phyloP scores from a whole-genome alignment of 2,888 invertebrate species.

The Anarsia innoxiella region DNA sequence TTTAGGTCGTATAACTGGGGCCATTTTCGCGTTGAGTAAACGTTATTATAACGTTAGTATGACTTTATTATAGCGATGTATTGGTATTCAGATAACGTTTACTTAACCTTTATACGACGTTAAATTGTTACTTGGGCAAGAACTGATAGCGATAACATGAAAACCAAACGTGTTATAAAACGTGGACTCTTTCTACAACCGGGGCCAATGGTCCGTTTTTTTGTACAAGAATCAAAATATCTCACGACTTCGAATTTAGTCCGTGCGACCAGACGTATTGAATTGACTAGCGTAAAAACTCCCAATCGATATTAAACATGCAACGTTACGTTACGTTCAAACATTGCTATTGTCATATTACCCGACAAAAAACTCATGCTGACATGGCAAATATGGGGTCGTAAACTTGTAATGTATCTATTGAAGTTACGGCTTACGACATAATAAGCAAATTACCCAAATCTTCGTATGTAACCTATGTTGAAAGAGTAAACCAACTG shows the following conservation, averaged over 20 bases:
- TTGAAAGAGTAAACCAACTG: constrained; percentile 7
- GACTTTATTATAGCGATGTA: too few species aligned
- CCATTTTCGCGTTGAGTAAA: too few species aligned
- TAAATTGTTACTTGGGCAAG: too few species aligned
- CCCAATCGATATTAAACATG: constrained; percentile 7
- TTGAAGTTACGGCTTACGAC: constrained; percentile 14
- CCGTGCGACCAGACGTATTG: constrained; percentile 6
- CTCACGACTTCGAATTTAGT: constrained; percentile 10
- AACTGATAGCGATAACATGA: too few species aligned
- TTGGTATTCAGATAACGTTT: too few species aligned
- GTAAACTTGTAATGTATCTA: constrained; percentile 7
- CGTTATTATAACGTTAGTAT: too few species aligned
- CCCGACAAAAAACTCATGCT: constrained; percentile 3
- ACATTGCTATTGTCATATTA: constrained; percentile 6
- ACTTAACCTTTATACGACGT: too few species aligned
- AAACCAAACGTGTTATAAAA: too few species aligned
- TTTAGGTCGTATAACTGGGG: too few species aligned
- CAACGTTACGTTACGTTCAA: constrained; percentile 7
- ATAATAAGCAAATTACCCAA: constrained; percentile 12
- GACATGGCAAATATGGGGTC: constrained; percentile 11
- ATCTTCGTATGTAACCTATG: constrained; percentile 6
- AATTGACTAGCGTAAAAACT: constrained; percentile 7
- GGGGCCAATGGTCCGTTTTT: too few species aligned
- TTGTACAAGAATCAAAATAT: constrained; percentile 3
- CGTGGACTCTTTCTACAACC: too few species aligned